Evolutionary conservation across 2,888 invertebrate genomes (phyloP), one percentile per base, ranked within the genome.

Genomic region (Eilema sororculum): DNA sequence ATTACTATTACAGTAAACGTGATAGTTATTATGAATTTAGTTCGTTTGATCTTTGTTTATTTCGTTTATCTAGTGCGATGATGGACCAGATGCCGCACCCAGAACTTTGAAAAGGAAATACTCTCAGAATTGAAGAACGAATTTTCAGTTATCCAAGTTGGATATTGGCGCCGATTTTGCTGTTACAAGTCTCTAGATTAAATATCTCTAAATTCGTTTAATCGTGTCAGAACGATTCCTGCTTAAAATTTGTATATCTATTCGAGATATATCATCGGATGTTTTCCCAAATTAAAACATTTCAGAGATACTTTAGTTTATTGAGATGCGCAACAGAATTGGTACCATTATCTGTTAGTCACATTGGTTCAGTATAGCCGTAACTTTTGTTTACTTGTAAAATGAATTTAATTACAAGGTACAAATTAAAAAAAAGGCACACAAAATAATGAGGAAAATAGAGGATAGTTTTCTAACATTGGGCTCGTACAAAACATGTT

Each of bases 41-140:
- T 10, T 41, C 12, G 41, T 41, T 62, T 62, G 24, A 60, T 30
- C 33, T n/a, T 37, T 65, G 13, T 56, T 58, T 66, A 8, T 63
- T 71, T 67, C 24, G 12, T 70, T 67, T 62, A 37, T 64, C 20
- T 71, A 71, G 71, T 64, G 41, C 67, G 16, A 67, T 71, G 59
- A 25, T 71, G 64, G 71, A 67, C 57, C 71, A 64, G 67, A 30
- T 62, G 28, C 57, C 22, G 46, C 59, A 65, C 20, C 65, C 63
- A 67, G 67, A 64, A 25, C 37, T 67, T 65, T 71, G 61, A 70
- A 65, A 60, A 37, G 59, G 16, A 41, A 65, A 25, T 37, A 52
- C 33, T 24, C 6, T 59, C 59, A 12, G 46, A 52, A 61, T 37
- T 9, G 59, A 69, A 69, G 69, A 65, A 65, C n/a, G 2, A 46